A percentile compares a stretch with the other conserved stretches of the same genome.
Evolutionary conservation across 1,140 invertebrate genomes (phyloP).

Genomic region (Zeugodacus cucurbitae): DNA sequence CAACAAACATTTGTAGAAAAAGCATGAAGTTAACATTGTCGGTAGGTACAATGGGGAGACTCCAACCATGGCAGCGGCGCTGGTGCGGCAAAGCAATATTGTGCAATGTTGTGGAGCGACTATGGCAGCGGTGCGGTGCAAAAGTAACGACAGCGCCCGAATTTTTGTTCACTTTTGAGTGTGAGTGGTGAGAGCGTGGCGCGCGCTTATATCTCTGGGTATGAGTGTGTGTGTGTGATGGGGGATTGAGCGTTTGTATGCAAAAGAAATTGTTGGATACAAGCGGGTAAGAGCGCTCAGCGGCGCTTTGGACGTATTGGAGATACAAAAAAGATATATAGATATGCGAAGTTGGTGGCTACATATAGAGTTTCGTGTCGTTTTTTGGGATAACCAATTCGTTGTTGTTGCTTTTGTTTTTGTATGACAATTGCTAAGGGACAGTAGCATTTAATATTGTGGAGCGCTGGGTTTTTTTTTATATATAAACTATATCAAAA

Average conservation of each 20-base stretch:
- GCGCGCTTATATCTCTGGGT: not conserved
- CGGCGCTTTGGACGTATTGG: not conserved
- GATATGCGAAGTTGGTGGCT: not conserved
- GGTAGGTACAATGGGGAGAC: not conserved
- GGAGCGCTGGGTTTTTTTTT: not conserved
- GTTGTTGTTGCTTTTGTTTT: not conserved
- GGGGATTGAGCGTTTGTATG: not conserved
- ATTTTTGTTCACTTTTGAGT: not conserved
- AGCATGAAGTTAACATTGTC: not conserved
- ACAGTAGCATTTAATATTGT: not conserved
- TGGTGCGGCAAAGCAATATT: not conserved
- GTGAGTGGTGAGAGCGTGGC: constrained; percentile 7
- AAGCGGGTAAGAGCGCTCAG: not conserved
- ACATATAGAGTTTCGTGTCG: not conserved
- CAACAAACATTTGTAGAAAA: not conserved
- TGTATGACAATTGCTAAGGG: not conserved
- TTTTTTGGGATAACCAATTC: not conserved
- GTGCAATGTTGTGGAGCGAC: not conserved
- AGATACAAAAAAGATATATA: not conserved
- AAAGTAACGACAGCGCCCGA: not conserved
- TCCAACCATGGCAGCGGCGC: not conserved
- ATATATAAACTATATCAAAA: not conserved
- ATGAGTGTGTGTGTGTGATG: not conserved
- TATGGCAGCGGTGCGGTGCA: not conserved
- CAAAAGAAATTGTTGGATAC: not conserved